These are phyloP conservation scores for Pica pica DNA, from an alignment of 2,113 vertebrate genomes.

Conservation along the genomic window DNA sequence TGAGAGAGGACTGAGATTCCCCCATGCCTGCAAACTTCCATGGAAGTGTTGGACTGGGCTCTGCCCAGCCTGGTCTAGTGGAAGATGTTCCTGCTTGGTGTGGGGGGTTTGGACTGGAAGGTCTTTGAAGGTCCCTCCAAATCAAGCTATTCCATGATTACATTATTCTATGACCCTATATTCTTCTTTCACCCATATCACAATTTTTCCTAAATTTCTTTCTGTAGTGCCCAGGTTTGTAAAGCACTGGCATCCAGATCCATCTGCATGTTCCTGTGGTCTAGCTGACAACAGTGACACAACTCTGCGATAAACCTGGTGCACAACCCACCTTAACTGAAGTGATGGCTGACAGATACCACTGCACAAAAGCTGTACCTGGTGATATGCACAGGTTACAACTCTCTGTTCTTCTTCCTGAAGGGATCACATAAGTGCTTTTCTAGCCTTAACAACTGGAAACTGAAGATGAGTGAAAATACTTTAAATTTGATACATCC, in stretches of 20 bases:
- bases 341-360: background rate
- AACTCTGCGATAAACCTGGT: background rate
- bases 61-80: background rate
- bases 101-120: fast-evolving
- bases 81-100: background rate
- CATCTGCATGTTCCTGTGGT: background rate
- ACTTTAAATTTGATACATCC: background rate
- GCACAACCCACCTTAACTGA: background rate
- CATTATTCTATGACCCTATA: fast-evolving
- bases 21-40: background rate
- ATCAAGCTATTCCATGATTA: too few relatives aligned
- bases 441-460: background rate
- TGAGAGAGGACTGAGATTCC: background rate
- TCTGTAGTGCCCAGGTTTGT: background rate
- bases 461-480: background rate
- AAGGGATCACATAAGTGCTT: background rate
- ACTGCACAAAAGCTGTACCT: background rate
- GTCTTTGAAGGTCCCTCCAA: background rate
- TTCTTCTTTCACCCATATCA: background rate
- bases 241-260: background rate
- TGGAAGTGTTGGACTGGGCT: background rate
- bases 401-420: background rate
- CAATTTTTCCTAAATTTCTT: background rate
- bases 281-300: background rate
- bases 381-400: too few relatives aligned